A percentile compares a stretch with the other conserved stretches of the same genome.
phyloP scores from a whole-genome alignment of 2,888 invertebrate genomes.

The Minunthozetes semirufus region DNA sequence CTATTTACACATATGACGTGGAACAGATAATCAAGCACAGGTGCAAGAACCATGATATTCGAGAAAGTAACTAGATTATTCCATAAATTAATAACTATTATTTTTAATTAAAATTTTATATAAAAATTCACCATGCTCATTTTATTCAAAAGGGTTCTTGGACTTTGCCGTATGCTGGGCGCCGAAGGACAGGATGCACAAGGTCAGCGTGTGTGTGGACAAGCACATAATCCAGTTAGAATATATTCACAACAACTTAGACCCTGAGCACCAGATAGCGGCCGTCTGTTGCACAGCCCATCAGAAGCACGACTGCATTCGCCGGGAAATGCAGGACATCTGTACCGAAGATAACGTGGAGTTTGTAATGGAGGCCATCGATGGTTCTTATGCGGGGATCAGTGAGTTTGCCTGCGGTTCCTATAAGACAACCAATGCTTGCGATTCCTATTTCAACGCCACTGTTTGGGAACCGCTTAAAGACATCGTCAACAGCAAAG shows the following conservation, averaged over 20 bases:
- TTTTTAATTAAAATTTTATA: neutral
- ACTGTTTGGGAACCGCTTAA: neutral
- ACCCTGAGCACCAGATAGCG: neutral
- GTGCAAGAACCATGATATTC: constrained; percentile 1
- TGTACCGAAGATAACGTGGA: neutral
- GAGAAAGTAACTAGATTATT: constrained; percentile 17
- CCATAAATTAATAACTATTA: neutral
- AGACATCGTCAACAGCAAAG: neutral
- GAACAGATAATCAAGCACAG: neutral
- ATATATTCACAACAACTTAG: neutral
- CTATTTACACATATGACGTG: constrained; percentile 22
- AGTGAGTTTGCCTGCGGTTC: neutral
- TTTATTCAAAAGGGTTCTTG: neutral
- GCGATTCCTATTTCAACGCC: neutral
- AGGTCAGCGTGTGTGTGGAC: neutral
- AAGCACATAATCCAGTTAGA: constrained; percentile 30
- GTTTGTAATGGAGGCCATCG: neutral
- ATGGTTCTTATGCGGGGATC: neutral
- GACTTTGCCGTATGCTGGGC: constrained; percentile 15
- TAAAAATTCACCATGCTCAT: too few relatives aligned
- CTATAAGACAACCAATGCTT: neutral
- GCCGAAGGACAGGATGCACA: neutral
- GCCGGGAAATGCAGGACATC: neutral
- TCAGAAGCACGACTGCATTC: neutral
- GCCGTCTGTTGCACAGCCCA: neutral